Evolutionary conservation across 2,888 invertebrate species (phyloP).

Genomic region (Napeogenes sylphis): DNA sequence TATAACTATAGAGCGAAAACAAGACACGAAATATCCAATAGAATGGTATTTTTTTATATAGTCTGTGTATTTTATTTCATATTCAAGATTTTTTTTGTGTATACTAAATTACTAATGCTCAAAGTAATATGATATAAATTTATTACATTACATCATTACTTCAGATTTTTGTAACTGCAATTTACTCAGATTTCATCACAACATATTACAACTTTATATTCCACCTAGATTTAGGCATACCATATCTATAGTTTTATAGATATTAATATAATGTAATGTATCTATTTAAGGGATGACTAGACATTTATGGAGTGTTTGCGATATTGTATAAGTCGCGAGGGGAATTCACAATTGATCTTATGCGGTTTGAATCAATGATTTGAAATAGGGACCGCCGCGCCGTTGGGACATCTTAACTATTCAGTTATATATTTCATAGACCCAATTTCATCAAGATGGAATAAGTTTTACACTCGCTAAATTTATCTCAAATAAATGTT

Average conservation of each 20-base stretch:
- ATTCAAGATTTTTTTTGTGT: too few species aligned
- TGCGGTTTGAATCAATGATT: slow-evolving; percentile 34
- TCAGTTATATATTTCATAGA: neutral
- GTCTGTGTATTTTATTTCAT: too few species aligned
- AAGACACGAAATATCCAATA: too few species aligned
- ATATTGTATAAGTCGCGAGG: slow-evolving; percentile 34
- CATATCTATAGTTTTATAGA: neutral
- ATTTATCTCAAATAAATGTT: too few species aligned
- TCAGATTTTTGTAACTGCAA: too few species aligned
- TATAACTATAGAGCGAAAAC: too few species aligned
- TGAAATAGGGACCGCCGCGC: slow-evolving; percentile 27
- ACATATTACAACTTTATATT: neutral
- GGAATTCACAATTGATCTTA: slow-evolving; percentile 38
- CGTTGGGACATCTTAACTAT: slow-evolving; percentile 13
- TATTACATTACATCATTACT: too few species aligned
- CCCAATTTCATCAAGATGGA: neutral
- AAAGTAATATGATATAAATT: too few species aligned
- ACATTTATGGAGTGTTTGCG: slow-evolving; percentile 29
- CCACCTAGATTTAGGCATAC: neutral
- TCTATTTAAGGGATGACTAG: slow-evolving; percentile 20
- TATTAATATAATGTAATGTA: slow-evolving; percentile 18
- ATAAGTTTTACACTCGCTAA: too few species aligned
- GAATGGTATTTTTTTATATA: too few species aligned
- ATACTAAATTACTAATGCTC: too few species aligned
- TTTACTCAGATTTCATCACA: too few species aligned